Evolutionary conservation across 1,140 invertebrate genomes (phyloP).

Genomic region (Eueides isabella): DNA sequence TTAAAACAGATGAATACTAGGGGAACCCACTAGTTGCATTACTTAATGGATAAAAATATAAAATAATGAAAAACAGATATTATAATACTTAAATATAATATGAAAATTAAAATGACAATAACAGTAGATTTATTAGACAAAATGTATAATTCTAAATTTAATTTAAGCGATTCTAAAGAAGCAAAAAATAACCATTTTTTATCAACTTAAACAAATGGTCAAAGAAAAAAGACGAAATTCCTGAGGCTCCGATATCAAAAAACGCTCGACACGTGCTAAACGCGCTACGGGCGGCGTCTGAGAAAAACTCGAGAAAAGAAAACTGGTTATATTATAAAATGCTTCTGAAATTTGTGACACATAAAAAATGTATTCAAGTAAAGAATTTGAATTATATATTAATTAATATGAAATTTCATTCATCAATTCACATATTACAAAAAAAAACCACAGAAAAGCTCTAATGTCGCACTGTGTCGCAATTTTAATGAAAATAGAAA

Average conservation of each 20-base stretch:
- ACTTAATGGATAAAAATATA: background rate
- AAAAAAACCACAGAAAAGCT: no score
- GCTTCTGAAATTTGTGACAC: background rate
- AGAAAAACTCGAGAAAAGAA: slow-evolving; percentile 31
- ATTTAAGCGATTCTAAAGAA: background rate
- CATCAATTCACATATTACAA: no score
- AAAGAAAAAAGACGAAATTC: slow-evolving; percentile 18
- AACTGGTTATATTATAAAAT: background rate
- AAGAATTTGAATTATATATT: background rate
- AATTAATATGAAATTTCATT: no score
- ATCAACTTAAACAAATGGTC: background rate
- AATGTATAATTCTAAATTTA: background rate
- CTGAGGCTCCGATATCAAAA: slow-evolving; percentile 40
- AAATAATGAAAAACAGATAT: background rate
- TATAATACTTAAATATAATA: background rate
- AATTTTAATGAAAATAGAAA: no score
- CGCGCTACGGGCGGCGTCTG: slow-evolving; percentile 19
- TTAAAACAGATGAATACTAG: slow-evolving; percentile 4
- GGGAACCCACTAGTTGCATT: background rate
- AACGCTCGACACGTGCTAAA: slow-evolving; percentile 37
- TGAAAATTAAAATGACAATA: background rate
- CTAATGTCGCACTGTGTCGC: no score
- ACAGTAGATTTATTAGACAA: background rate
- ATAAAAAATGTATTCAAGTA: background rate
- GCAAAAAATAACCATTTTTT: background rate